Evolutionary conservation across 2,888 invertebrate genomes (phyloP).

Genomic region (Heliconius erato): DNA sequence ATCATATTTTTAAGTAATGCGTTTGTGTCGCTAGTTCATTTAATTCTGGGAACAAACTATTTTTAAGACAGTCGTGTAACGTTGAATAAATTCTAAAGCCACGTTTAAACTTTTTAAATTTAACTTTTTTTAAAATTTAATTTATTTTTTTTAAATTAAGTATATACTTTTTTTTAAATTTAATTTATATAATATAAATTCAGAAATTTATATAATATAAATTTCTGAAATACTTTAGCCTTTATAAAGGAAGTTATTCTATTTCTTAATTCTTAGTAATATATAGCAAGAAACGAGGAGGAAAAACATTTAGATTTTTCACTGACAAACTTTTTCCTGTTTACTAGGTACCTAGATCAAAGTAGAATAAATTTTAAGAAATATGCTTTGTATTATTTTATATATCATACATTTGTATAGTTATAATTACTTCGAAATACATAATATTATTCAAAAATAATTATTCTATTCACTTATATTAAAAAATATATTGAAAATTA

Average conservation of each 20-base stretch:
- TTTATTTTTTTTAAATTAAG: too few species aligned
- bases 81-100: too few species aligned
- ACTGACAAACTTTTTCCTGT: background rate
- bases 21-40: too few species aligned
- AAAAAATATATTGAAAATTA: background rate
- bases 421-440: background rate
- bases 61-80: too few species aligned
- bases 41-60: too few species aligned
- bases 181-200: too few species aligned
- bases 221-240: background rate
- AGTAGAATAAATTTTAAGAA: background rate
- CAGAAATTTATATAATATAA: too few species aligned
- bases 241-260: background rate
- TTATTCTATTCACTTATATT: background rate
- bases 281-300: background rate
- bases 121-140: too few species aligned
- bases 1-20: too few species aligned
- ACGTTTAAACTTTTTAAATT: too few species aligned
- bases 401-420: background rate
- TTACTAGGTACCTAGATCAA: background rate
- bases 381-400: background rate
- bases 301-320: background rate
- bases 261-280: background rate
- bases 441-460: background rate
- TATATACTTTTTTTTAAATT: too few species aligned